Evolutionary conservation across 2,888 invertebrate genomes (phyloP).

Genomic region (Liodrosophila aerea): DNA sequence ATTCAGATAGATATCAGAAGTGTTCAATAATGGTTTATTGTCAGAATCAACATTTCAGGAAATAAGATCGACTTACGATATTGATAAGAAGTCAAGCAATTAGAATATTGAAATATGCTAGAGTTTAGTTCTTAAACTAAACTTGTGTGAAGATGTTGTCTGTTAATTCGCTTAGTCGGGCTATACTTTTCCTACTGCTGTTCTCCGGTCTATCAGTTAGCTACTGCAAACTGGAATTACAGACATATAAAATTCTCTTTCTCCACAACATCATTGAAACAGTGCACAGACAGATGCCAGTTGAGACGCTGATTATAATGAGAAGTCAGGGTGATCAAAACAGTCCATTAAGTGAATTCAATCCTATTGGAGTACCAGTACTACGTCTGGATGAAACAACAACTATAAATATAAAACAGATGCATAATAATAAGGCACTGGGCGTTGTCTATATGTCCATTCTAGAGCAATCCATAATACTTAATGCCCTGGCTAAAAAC

Average conservation of each 20-base stretch:
- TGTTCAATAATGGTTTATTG: too few relatives aligned
- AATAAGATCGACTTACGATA: too few relatives aligned
- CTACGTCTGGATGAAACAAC: conserved; percentile 1
- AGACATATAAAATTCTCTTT: not conserved
- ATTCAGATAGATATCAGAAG: too few relatives aligned
- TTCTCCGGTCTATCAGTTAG: not conserved
- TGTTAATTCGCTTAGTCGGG: too few relatives aligned
- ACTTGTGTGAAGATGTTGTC: too few relatives aligned
- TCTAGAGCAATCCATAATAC: not conserved
- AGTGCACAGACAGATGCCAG: not conserved
- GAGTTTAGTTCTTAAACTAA: too few relatives aligned
- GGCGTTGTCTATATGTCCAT: conserved; percentile 28
- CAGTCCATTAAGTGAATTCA: not conserved
- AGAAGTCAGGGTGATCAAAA: not conserved
- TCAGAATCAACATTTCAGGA: too few relatives aligned
- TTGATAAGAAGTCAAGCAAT: too few relatives aligned
- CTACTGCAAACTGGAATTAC: not conserved
- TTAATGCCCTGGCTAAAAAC: conserved; percentile 13
- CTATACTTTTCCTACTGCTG: too few relatives aligned
- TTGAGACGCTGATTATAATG: conserved; percentile 23
- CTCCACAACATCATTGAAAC: conserved; percentile 12
- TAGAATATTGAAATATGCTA: too few relatives aligned
- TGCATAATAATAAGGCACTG: conserved; percentile 9
- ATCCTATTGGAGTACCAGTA: not conserved
- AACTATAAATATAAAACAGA: not conserved